Base-by-base conservation (phyloP, 23 tunicate species). In the Corella eumyota region DNA sequence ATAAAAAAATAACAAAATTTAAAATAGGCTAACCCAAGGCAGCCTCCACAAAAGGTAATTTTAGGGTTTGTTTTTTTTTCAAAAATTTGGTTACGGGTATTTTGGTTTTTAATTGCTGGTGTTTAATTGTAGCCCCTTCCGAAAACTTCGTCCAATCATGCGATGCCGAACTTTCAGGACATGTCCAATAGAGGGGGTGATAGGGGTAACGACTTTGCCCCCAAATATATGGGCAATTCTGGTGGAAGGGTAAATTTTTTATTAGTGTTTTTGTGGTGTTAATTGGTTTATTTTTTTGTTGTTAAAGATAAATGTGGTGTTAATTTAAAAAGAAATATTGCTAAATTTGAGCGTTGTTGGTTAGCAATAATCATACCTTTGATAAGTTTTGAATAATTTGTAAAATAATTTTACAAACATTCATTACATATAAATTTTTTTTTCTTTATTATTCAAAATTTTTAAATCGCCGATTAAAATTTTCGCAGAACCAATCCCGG, bases 201-300 rank as follows among this genome's bases (percentile, higher is more conserved):
- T 46, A 32, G 79, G 28, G 67, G 68, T 29, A 54, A 45, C 1
- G 90, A 81, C 34, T 81, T 81, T 58, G 63, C 90, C 46, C 90
- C 90, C 17, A 65, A 47, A 25, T 81, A 68, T 44, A 72, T 81
- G 79, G 25, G 51, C 36, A 33, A 56, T 15, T 45, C 50, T 4
- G 48, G 69, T 2, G 90, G 90, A 48, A 58, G 90, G 62, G 90
- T 81, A 61, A 63, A 62, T 31, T 25, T 45, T 44, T 3, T n/a
- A 0, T 13, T 19, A 26, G 25, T 61, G 28, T 45, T 28, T 56
- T 0, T 4, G 6, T 30, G 27, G 1, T 56, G 4, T 45, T 63
- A n/a, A 51, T 51, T 51, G 57, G 57, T 51, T 6, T 11, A 9
- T 40, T 40, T 40, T 11, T 15, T 40, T 40, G 11, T 40, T 15